These are phyloP conservation scores for Lepas anatifera DNA, from an alignment of 2,888 invertebrate genomes.

Conservation along the genomic window DNA sequence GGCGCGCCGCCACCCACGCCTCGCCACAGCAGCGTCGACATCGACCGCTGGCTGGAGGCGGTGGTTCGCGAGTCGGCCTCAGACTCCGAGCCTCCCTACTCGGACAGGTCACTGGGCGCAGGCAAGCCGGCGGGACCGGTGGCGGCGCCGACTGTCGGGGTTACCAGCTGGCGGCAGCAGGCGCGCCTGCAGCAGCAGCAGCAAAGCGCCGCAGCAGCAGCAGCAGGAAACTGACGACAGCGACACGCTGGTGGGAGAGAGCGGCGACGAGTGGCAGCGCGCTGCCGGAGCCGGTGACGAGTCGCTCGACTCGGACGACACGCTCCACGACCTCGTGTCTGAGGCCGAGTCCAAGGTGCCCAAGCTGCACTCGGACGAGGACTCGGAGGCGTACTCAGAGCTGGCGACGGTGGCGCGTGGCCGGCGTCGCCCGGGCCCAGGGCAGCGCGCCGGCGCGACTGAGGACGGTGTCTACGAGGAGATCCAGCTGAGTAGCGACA, in stretches of 20 bases:
- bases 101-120: neutral
- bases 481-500: neutral
- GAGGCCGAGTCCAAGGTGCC: slow-evolving; percentile 26
- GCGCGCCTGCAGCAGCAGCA: slow-evolving; percentile 59
- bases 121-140: neutral
- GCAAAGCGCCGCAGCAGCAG: too few species aligned
- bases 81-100: neutral
- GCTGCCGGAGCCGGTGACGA: slow-evolving; percentile 1
- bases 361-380: slow-evolving; percentile 23
- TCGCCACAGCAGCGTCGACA: neutral
- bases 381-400: slow-evolving; percentile 17
- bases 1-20: neutral
- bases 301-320: slow-evolving; percentile 8
- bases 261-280: slow-evolving; percentile 15
- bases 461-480: neutral
- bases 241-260: slow-evolving; percentile 14
- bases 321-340: slow-evolving; percentile 24
- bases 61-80: neutral
- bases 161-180: slow-evolving; percentile 40
- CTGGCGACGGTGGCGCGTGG: neutral
- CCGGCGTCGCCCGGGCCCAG: neutral
- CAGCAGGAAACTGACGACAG: slow-evolving; percentile 63
- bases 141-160: neutral
- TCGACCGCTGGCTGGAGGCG: slow-evolving; percentile 10
- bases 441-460: neutral